Evolutionary conservation across 2,797 vertebrate genomes (phyloP).

Genomic region (Pangasius larnaudii): DNA sequence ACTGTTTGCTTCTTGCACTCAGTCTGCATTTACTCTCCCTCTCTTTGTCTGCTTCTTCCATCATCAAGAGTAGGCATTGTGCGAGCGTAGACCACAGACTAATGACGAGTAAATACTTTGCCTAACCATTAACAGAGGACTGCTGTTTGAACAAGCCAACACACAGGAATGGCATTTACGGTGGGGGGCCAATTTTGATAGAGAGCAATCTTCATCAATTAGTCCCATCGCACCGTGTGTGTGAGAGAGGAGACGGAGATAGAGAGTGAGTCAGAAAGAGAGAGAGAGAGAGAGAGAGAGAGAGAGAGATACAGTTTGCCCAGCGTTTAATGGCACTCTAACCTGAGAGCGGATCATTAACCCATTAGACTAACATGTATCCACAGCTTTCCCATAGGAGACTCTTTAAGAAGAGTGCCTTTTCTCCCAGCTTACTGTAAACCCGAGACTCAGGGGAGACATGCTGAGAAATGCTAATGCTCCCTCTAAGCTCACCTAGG

Average conservation of each 20-base stretch:
- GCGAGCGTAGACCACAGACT: conserved; percentile 75
- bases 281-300: conserved; percentile 16
- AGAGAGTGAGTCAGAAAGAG: neutral
- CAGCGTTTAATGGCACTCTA: conserved; percentile 62
- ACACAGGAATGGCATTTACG: conserved; percentile 75
- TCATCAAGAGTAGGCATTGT: conserved; percentile 77
- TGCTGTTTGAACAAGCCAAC: conserved; percentile 76
- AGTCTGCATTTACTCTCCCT: conserved; percentile 64
- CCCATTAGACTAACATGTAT: conserved; percentile 63
- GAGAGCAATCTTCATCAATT: conserved; percentile 56
- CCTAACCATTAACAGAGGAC: conserved; percentile 90
- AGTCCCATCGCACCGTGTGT: conserved; percentile 42
- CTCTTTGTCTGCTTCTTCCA: conserved; percentile 78
- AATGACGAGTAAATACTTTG: conserved; percentile 87
- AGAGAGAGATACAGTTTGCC: conserved; percentile 56
- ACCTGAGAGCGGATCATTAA: conserved; percentile 64
- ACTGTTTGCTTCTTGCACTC: conserved; percentile 65
- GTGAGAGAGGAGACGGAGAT: conserved; percentile 28
- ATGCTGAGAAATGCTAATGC: conserved; percentile 32
- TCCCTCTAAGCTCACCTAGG: conserved; percentile 7
- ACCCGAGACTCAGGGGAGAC: conserved; percentile 44
- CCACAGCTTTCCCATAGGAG: conserved; percentile 48
- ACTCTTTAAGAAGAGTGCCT: conserved; percentile 40
- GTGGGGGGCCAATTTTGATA: conserved; percentile 55
- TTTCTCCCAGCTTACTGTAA: conserved; percentile 58